Base-by-base conservation (phyloP, 2,888 invertebrate genomes). In the Psylliodes chrysocephalus region DNA sequence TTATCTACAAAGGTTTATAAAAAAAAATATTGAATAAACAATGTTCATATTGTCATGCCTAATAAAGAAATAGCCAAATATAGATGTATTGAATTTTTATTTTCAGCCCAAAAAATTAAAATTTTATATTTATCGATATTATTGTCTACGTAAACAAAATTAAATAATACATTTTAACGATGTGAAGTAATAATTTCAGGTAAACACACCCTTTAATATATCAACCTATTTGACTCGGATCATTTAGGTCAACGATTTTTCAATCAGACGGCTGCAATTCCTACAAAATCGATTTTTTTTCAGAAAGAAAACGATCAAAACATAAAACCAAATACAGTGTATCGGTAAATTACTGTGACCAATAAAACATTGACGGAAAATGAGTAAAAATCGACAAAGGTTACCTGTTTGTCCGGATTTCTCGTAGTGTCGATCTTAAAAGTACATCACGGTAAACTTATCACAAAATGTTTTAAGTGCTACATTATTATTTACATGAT, bases 201-300 rank as follows among this genome's bases (percentile, higher is more conserved):
- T 61, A 47, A 55, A 54, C 35, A 30, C 54, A 61, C 54, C 49
- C 28, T 54, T 28, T 12, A 38, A 28, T 28, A 35, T 18, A 38
- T 49, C 15, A 17, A 22, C 25, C 55, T 25, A 33, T 40, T 40
- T 54, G 30, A 44, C 53, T 51, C 55, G 25, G n/a, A 44, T 49
- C 61, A 66, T 62, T 53, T 66, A 62, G 60, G 66, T 64, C 66
- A 66, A 53, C 52, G 47, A 60, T 55, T 54, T n/a, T 60, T 63
- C 56, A 57, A 57, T 66, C 63, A 56, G 28, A 18, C 25, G 40
- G 54, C 40, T 40, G 54, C 40, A 54, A 25, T 30, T 47, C 47
- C 18, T 52, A 53, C 47, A 22, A 51, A 49, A 64, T 64, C 64
- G 60, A 64, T 64, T 40, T 35, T 19, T 40, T 15, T 17, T 30